phyloP scores from a whole-genome alignment of 2,113 vertebrate genomes.

The Ctenomys sociabilis region DNA sequence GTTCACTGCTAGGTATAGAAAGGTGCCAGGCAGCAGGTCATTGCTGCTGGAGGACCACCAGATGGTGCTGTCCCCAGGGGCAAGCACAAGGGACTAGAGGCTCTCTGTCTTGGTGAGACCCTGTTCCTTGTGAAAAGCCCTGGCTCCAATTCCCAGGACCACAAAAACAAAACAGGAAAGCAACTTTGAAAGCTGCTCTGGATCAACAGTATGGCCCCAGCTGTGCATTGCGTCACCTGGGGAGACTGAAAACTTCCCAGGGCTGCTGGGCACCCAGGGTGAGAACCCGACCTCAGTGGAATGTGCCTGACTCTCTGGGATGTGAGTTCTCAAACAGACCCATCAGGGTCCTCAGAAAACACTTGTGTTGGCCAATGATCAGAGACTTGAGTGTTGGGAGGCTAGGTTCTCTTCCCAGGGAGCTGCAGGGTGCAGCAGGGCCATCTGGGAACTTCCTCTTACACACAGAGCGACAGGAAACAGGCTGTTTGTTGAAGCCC shows the following conservation, averaged over 20 bases:
- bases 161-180: neutral
- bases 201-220: neutral
- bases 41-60: neutral
- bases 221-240: neutral
- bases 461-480: neutral
- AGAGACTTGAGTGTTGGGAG: neutral
- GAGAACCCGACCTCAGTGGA: neutral
- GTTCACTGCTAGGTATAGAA: neutral
- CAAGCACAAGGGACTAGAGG: neutral
- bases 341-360: neutral
- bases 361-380: neutral
- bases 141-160: neutral
- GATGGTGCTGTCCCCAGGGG: neutral
- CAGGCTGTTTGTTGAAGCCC: rapidly evolving
- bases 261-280: neutral
- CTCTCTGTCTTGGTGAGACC: neutral
- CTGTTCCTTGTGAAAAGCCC: neutral
- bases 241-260: neutral
- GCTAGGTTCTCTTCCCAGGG: neutral
- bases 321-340: neutral
- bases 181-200: neutral
- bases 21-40: neutral
- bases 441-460: neutral
- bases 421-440: neutral
- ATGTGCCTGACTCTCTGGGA: neutral